phyloP scores from a whole-genome alignment of 2,797 vertebrate genomes.

The Myoxocephalus aenaeus region DNA sequence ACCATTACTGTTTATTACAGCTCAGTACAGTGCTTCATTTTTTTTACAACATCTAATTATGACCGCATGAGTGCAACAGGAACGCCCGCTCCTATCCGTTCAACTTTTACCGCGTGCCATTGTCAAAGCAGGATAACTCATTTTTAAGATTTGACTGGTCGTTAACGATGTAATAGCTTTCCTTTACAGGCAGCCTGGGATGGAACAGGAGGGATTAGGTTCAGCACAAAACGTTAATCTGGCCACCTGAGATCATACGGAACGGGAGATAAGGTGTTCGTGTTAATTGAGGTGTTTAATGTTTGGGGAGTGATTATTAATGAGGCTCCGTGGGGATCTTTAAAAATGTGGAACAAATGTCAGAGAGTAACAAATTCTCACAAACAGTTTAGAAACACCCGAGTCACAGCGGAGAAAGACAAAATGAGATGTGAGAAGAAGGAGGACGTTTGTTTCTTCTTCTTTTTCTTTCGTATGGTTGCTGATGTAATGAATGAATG shows the following conservation, averaged over 20 bases:
- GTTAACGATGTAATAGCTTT: slow-evolving; percentile 54
- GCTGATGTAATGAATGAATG: background rate
- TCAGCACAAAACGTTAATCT: slow-evolving; percentile 61
- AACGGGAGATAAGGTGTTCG: slow-evolving; percentile 55
- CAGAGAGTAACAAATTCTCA: slow-evolving; percentile 7
- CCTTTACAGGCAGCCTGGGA: slow-evolving; percentile 49
- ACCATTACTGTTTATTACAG: slow-evolving; percentile 34
- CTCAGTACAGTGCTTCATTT: slow-evolving; percentile 9
- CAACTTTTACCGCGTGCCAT: slow-evolving; percentile 20
- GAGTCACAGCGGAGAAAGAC: background rate
- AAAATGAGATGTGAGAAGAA: too few relatives aligned
- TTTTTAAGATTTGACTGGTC: slow-evolving; percentile 46
- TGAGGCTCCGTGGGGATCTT: background rate
- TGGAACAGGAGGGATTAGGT: slow-evolving; percentile 67
- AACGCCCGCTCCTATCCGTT: background rate
- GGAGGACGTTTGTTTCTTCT: background rate
- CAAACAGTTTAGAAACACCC: background rate
- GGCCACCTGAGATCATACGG: slow-evolving; percentile 62
- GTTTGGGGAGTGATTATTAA: slow-evolving; percentile 48
- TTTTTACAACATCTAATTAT: slow-evolving; percentile 40
- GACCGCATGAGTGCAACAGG: slow-evolving; percentile 11
- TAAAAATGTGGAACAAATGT: slow-evolving; percentile 18
- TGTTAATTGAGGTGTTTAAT: slow-evolving; percentile 57
- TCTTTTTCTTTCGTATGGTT: background rate
- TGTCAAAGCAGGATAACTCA: slow-evolving; percentile 38